These are phyloP conservation scores for Sitophilus oryzae DNA, from an alignment of 1,140 invertebrate genomes.

Conservation along the genomic window DNA sequence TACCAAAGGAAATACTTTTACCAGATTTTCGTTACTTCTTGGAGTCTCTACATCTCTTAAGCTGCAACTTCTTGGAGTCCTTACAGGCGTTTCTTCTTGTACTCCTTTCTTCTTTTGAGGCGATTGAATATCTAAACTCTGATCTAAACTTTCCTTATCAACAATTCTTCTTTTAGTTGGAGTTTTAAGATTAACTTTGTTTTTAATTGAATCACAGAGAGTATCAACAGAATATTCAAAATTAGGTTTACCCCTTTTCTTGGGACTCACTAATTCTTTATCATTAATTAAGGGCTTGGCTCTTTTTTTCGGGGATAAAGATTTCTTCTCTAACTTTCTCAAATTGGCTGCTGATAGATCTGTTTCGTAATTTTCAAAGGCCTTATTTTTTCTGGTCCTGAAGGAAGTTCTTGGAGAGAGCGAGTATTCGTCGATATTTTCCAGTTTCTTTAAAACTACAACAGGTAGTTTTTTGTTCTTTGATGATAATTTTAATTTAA, in stretches of 20 bases:
- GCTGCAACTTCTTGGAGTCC: not conserved
- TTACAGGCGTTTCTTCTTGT: not conserved
- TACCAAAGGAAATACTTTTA: too few relatives aligned
- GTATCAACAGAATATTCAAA: slow-evolving; percentile 1
- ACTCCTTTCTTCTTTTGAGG: not conserved
- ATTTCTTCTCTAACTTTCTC: not conserved
- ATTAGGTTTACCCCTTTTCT: slow-evolving; percentile 9
- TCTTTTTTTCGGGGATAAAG: slow-evolving; percentile 6
- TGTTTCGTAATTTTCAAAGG: slow-evolving; percentile 1
- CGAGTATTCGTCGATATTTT: not conserved
- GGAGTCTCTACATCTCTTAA: not conserved
- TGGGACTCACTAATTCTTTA: slow-evolving; percentile 6
- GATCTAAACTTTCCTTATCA: not conserved
- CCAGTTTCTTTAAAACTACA: slow-evolving; percentile 6
- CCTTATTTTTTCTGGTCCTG: not conserved
- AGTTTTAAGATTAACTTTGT: not conserved
- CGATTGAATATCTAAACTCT: not conserved
- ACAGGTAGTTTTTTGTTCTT: slow-evolving; percentile 1
- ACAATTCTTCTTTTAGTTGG: slow-evolving; percentile 3
- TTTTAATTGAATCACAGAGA: slow-evolving; percentile 3
- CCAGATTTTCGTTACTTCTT: not conserved
- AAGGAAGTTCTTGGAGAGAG: not conserved
- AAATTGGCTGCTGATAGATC: not conserved
- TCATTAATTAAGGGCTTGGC: not conserved
- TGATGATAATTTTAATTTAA: slow-evolving; percentile 16